Conservation (phyloP, 2,797 vertebrate species). For the Sebastes glaucus region DNA sequence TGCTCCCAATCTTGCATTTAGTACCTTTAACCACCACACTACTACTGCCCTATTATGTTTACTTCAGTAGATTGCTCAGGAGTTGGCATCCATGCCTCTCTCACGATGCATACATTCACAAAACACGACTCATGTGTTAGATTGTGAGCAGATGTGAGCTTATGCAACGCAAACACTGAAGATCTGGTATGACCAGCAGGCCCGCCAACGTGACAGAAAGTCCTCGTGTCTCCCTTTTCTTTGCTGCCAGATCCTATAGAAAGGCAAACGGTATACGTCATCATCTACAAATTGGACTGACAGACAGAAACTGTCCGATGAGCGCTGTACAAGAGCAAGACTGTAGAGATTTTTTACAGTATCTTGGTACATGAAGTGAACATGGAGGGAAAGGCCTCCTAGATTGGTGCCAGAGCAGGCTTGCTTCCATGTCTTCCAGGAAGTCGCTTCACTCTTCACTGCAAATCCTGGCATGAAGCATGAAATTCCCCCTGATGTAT, state of each 20-base stretch:
- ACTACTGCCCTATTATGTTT: background rate
- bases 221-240: background rate
- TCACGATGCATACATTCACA: background rate
- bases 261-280: background rate
- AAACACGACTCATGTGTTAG: background rate
- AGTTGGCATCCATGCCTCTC: background rate
- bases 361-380: background rate
- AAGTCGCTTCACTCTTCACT: background rate
- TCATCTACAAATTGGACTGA: background rate
- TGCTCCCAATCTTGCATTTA: too few relatives aligned
- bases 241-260: background rate
- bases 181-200: background rate
- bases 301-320: background rate
- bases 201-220: background rate
- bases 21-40: background rate
- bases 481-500: background rate
- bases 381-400: background rate
- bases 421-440: background rate
- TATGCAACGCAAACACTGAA: slow-evolving; percentile 10
- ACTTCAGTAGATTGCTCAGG: background rate
- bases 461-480: background rate
- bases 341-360: background rate
- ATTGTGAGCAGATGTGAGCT: background rate
- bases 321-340: background rate
- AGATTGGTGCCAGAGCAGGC: background rate